These are phyloP conservation scores for Drosophila meridionalis DNA, from an alignment of 2,888 invertebrate genomes.

Conservation along the genomic window DNA sequence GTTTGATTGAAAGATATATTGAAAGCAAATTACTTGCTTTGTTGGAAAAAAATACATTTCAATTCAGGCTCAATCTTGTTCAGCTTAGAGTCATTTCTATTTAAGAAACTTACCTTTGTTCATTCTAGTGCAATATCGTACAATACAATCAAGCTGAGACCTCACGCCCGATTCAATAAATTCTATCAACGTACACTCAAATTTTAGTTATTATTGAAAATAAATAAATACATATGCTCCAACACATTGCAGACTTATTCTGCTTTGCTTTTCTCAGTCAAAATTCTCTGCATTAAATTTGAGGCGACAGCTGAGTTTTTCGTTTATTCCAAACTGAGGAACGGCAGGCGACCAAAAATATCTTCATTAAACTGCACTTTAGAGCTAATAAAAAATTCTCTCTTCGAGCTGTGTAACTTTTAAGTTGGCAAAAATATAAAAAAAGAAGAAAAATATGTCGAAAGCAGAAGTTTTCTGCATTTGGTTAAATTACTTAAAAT, in stretches of 20 bases:
- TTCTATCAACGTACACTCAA: too few species aligned
- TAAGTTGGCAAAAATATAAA: slow-evolving; percentile 3
- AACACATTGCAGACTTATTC: neutral
- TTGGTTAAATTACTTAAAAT: slow-evolving; percentile 73
- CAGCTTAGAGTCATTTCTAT: too few species aligned
- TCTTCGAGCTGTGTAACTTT: slow-evolving; percentile 29
- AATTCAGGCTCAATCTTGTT: too few species aligned
- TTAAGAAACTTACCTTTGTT: too few species aligned
- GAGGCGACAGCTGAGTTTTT: slow-evolving; percentile 13
- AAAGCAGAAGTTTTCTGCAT: slow-evolving; percentile 45
- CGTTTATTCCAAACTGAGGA: neutral
- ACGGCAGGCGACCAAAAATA: slow-evolving; percentile 16
- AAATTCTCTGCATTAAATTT: slow-evolving; percentile 12
- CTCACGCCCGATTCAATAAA: too few species aligned
- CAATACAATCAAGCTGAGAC: too few species aligned
- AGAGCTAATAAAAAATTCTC: slow-evolving; percentile 49
- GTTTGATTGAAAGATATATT: too few species aligned
- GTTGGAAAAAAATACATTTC: too few species aligned
- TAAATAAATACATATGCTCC: too few species aligned
- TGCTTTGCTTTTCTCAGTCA: neutral
- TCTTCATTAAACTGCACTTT: slow-evolving; percentile 68
- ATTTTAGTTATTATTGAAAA: too few species aligned
- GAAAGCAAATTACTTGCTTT: too few species aligned
- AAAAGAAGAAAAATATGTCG: neutral
- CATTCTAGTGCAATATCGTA: too few species aligned